Conservation (phyloP, 2,113 vertebrate species). For the Empidonax traillii region DNA sequence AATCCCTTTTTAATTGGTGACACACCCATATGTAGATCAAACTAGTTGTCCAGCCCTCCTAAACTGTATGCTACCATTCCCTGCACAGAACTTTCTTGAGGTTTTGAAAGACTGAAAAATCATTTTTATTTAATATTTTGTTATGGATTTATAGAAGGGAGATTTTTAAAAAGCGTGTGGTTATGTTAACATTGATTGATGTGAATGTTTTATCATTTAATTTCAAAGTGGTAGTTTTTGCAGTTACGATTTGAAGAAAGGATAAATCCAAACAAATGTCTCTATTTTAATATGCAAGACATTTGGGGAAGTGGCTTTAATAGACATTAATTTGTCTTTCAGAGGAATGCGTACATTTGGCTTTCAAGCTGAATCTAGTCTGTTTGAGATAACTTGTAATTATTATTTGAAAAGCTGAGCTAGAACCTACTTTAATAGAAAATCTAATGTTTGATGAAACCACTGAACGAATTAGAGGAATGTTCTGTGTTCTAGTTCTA, state of each 20-base stretch:
- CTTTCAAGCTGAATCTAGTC: neutral
- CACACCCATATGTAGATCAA: neutral
- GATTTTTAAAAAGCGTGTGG: neutral
- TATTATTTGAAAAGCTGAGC: neutral
- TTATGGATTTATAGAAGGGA: neutral
- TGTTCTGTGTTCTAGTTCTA: neutral
- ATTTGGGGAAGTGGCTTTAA: neutral
- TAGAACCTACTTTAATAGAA: neutral
- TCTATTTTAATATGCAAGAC: neutral
- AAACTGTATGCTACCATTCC: neutral
- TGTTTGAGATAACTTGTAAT: neutral
- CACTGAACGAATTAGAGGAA: neutral
- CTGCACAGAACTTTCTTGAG: neutral
- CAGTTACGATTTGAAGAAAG: neutral
- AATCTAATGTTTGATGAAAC: neutral
- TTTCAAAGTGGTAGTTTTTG: neutral
- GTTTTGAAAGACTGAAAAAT: neutral
- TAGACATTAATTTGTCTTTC: neutral
- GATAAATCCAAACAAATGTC: neutral
- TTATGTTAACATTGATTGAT: neutral
- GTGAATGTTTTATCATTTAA: neutral
- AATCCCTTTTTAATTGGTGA: conserved; percentile 48
- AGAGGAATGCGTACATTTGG: neutral
- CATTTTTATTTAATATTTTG: neutral
- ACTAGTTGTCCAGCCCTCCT: neutral